Percentiles rank a stretch among this genome's conserved stretches.
These are phyloP conservation scores for Pogonophryne albipinna DNA, from an alignment of 2,797 vertebrate genomes.

Conservation along the genomic window DNA sequence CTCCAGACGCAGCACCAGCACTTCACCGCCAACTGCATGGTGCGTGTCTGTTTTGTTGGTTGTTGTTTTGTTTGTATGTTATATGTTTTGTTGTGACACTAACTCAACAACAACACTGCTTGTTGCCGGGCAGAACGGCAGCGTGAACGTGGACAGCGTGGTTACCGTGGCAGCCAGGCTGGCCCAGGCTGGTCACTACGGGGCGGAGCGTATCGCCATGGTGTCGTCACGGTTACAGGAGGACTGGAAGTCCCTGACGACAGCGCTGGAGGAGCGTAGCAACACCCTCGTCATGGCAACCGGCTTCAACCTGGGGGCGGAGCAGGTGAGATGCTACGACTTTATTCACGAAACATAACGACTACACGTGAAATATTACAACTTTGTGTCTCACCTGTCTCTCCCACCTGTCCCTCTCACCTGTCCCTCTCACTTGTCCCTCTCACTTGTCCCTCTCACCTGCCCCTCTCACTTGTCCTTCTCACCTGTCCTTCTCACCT, in stretches of 20 bases:
- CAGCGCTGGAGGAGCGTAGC: slow-evolving; percentile 94
- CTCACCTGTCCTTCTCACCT: not conserved
- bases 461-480: not conserved
- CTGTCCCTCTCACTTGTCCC: not conserved
- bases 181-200: slow-evolving; percentile 94
- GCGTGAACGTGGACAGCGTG: slow-evolving; percentile 98
- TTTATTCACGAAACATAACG: too few species aligned
- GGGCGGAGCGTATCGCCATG: slow-evolving; percentile 92
- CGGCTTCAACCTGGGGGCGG: slow-evolving; percentile 95
- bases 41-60: slow-evolving; percentile 53
- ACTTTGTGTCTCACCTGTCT: not conserved
- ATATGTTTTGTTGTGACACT: not conserved
- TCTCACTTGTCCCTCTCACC: not conserved
- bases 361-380: too few species aligned
- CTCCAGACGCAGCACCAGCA: slow-evolving; percentile 98
- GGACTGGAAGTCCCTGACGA: slow-evolving; percentile 96
- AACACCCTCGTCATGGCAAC: slow-evolving; percentile 96
- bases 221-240: slow-evolving; percentile 95
- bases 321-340: slow-evolving; percentile 86
- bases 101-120: not conserved
- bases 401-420: not conserved
- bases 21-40: slow-evolving; percentile 99
- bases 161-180: slow-evolving; percentile 94
- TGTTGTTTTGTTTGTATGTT: not conserved
- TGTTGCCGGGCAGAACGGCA: slow-evolving; percentile 89